These are phyloP conservation scores for Prolemur simus DNA, from an alignment of 2,113 vertebrate species.

Conservation along the genomic window DNA sequence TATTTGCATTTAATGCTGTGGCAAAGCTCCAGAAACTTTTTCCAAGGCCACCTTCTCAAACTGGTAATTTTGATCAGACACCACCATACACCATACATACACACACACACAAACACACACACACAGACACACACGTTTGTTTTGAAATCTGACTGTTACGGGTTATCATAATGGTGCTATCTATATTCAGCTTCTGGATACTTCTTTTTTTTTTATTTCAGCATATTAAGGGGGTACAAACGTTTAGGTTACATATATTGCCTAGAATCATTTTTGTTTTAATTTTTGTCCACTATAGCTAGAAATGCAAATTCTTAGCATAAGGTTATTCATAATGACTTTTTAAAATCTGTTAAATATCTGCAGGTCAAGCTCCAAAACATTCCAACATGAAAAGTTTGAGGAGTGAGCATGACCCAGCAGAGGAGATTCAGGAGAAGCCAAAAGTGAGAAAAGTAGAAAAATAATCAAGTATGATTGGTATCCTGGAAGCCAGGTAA, in stretches of 20 bases:
- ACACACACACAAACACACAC: background rate
- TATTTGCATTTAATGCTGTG: background rate
- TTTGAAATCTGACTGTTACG: background rate
- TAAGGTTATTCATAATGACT: background rate
- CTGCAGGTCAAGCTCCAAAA: no score
- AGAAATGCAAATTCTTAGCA: background rate
- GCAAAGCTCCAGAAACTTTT: background rate
- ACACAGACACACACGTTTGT: background rate
- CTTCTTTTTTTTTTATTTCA: background rate
- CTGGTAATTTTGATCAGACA: background rate
- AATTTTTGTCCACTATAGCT: background rate
- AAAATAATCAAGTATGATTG: background rate
- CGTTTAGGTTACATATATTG: no score
- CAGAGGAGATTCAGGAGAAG: background rate
- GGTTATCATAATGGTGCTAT: background rate
- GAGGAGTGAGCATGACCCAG: background rate
- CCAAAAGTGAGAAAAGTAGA: background rate
- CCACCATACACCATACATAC: background rate
- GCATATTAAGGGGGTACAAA: no score
- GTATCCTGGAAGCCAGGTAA: background rate
- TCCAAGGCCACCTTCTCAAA: background rate
- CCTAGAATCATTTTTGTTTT: background rate
- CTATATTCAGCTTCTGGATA: background rate
- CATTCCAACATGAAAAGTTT: background rate
- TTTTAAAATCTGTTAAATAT: no score